phyloP scores from a whole-genome alignment of 2,113 vertebrate genomes.

The Ovis canadensis region DNA sequence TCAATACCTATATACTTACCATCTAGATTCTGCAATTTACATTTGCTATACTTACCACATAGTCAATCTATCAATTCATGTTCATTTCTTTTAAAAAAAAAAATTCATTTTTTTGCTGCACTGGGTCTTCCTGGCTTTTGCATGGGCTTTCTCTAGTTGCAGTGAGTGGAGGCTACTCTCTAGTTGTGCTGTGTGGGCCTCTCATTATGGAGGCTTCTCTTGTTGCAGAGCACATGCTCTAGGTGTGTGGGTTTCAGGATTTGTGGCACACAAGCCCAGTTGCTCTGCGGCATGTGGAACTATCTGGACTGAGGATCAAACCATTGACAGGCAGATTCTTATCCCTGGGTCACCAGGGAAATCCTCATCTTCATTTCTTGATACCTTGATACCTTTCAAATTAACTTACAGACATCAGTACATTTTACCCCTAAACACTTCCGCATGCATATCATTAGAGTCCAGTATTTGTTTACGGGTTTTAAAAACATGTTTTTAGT shows the following conservation, averaged over 20 bases:
- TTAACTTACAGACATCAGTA: background rate
- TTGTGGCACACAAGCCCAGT: background rate
- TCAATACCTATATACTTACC: background rate
- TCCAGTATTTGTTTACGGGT: background rate
- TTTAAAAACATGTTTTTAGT: background rate
- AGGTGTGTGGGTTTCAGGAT: background rate
- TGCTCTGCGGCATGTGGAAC: background rate
- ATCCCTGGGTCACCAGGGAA: background rate
- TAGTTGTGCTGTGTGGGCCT: background rate
- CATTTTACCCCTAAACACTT: background rate
- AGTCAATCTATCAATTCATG: background rate
- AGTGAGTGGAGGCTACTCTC: background rate
- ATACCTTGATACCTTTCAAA: background rate
- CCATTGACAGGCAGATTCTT: background rate
- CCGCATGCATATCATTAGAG: background rate
- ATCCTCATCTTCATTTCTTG: background rate
- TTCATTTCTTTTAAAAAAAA: background rate
- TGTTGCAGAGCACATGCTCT: background rate
- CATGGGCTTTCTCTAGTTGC: background rate
- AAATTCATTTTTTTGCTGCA: background rate
- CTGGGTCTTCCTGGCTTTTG: background rate
- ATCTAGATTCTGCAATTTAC: background rate
- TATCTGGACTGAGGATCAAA: background rate
- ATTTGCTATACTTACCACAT: background rate
- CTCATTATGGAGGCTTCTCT: background rate